Conservation (phyloP, 1,140 invertebrate genomes). For the Delia radicum region DNA sequence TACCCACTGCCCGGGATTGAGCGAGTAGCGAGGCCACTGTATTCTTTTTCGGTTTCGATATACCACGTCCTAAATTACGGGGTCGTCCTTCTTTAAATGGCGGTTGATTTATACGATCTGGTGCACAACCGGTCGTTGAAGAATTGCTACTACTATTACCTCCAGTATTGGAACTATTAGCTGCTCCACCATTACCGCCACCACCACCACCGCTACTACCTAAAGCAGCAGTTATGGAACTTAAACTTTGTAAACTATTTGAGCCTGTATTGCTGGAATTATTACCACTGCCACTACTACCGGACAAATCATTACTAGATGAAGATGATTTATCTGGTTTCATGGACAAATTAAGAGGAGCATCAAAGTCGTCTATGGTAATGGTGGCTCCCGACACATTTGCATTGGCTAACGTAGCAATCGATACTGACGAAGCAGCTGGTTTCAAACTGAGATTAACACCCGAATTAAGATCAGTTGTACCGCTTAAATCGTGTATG, state of each 20-base stretch:
- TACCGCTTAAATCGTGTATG: conserved; percentile 45
- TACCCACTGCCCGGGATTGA: conserved; percentile 76
- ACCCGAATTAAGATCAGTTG: conserved; percentile 33
- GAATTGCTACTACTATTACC: conserved; percentile 35
- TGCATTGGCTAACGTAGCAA: conserved; percentile 34
- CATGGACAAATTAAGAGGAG: conserved; percentile 77
- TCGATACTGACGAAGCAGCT: conserved; percentile 11
- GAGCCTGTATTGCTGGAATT: conserved; percentile 28
- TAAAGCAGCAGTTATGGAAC: conserved; percentile 54
- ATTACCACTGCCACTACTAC: conserved; percentile 7
- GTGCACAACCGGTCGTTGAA: conserved; percentile 30
- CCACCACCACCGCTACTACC: conserved; percentile 29
- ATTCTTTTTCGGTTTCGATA: conserved; percentile 88
- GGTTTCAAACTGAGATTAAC: conserved; percentile 51
- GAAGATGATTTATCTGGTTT: conserved; percentile 64
- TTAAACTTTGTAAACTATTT: conserved; percentile 53
- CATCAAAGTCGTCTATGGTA: conserved; percentile 65
- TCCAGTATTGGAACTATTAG: conserved; percentile 40
- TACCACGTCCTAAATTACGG: conserved; percentile 77
- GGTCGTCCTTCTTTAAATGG: conserved; percentile 70
- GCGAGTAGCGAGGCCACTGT: conserved; percentile 84
- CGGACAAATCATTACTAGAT: conserved; percentile 24
- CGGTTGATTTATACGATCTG: conserved; percentile 23
- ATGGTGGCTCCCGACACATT: conserved; percentile 44
- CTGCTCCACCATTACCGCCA: conserved; percentile 27